Base-by-base conservation (phyloP, 2,888 invertebrate genomes). In the Apocheima hispidaria region DNA sequence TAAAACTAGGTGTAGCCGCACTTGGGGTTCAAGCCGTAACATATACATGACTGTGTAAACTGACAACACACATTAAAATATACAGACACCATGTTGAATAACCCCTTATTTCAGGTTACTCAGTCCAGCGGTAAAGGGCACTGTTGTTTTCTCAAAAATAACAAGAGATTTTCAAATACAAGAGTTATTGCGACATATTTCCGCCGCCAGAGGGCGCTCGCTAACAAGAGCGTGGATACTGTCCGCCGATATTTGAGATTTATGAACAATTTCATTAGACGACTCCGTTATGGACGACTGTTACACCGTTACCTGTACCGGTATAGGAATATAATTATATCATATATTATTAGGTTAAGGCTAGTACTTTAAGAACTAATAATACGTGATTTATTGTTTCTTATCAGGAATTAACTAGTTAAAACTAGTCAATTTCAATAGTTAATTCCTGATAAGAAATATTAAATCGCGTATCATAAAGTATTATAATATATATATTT, bases 261-360 rank as follows among this genome's bases (percentile, higher is more conserved):
- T 82, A 81, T 82, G 78, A 75, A 79, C 79, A 75, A 81, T 79
- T 81, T 80, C 79, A 80, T 81, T 81, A 81, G 75, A 77, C 72
- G 44, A 75, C 75, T 78, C 67, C 58, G 61, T 60, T 68, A 51
- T 54, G 54, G 65, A 16, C 26, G 49, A 12, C 51, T 59, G n/a
- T 69, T 44, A 67, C 69, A 77, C 71, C 57, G 66, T 35, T 12
- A n/a, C n/a, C n/a, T n/a, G n/a, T n/a, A n/a, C n/a, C n/a, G n/a
- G n/a, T n/a, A n/a, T 0, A 26, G 64, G 49, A 59, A 36, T 21
- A 43, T 16, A n/a, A n/a, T n/a, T n/a, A n/a, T n/a, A n/a, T n/a
- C n/a, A n/a, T n/a, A n/a, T n/a, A n/a, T n/a, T n/a, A n/a, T 43
- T 26, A 30, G 44, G 44, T 58, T 14, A 44, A 26, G 4, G 9